phyloP scores from a whole-genome alignment of 2,888 invertebrate species.

The Himalopsyche japonica region DNA sequence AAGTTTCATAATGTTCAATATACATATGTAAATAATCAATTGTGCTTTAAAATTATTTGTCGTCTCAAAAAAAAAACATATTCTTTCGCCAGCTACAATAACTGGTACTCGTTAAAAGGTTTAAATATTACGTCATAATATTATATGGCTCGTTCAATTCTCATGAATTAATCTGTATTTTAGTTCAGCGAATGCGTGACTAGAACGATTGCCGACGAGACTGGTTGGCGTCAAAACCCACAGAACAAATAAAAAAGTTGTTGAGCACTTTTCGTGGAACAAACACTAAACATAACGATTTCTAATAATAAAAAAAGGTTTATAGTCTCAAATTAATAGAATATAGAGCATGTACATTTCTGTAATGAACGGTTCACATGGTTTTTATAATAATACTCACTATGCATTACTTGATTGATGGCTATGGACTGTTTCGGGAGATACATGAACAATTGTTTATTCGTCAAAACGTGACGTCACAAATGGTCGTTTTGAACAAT shows the following conservation, averaged over 20 bases:
- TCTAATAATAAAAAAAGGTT: not conserved
- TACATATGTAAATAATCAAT: no score
- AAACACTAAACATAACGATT: not conserved
- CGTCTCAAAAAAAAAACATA: no score
- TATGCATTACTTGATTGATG: not conserved
- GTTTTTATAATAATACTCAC: not conserved
- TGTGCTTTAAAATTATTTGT: no score
- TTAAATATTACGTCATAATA: no score
- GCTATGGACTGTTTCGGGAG: not conserved
- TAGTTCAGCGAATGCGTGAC: constrained; percentile 14
- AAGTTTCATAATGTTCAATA: no score
- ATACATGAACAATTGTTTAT: not conserved
- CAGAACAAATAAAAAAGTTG: not conserved
- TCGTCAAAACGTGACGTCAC: no score
- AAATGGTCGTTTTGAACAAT: no score
- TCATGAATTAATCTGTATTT: not conserved
- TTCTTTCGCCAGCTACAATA: no score
- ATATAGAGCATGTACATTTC: not conserved
- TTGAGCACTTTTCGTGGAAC: not conserved
- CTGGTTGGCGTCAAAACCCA: constrained; percentile 8
- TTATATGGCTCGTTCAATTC: not conserved
- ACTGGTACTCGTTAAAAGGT: no score
- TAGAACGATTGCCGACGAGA: constrained; percentile 16
- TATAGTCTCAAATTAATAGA: not conserved
- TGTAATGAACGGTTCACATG: not conserved